Evolutionary conservation across 2,113 vertebrate species (phyloP), one percentile per base, ranked within the genome.

Genomic region (Corythaixoides concolor): DNA sequence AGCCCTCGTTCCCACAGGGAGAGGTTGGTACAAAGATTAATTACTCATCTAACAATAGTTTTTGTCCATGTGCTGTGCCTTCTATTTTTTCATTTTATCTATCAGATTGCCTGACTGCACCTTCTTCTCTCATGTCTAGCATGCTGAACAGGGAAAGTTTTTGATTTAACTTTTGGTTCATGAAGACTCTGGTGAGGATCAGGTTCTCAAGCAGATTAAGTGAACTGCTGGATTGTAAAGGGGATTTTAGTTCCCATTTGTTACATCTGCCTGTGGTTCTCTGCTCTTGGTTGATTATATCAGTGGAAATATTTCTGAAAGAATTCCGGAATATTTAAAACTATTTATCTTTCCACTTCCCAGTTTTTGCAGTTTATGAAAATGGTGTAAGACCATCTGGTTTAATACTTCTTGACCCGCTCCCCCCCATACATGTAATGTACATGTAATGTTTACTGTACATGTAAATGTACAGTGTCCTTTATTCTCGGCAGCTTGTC

Each of bases 351-450:
- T 47, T 76, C 19, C 22, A 63, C 14, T n/a, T 66, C 14, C 24
- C 12, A 27, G 7, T 64, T 81, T 41, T 56, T 78, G 20, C 13
- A 47, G 53, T 52, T 86, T 63, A 39, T 35, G 37, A 35, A 33
- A 13, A 70, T 28, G 18, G 13, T 67, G 67, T 52, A 21, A 72
- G 20, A 37, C 8, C 5, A 11, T 33, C 5, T 73, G 15, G 9
- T 20, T 45, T 19, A 66, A 58, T 58, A 45, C 2, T 63, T 3
- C 4, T 43, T 43, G 41, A 43, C 41, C 41, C 41, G 5, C 14
- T 9, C 33, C 7, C 0, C 14, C 3, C 18, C 0, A 15, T 43
- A 43, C 41, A 43, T 15, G 14, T 43, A 43, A 43, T 43, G 41
- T 43, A 43, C 41, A 14, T 43, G 41, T 43, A 43, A 43, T 15